Evolutionary conservation across 2,888 invertebrate genomes (phyloP).

Genomic region (Chymomyza fuscimana): DNA sequence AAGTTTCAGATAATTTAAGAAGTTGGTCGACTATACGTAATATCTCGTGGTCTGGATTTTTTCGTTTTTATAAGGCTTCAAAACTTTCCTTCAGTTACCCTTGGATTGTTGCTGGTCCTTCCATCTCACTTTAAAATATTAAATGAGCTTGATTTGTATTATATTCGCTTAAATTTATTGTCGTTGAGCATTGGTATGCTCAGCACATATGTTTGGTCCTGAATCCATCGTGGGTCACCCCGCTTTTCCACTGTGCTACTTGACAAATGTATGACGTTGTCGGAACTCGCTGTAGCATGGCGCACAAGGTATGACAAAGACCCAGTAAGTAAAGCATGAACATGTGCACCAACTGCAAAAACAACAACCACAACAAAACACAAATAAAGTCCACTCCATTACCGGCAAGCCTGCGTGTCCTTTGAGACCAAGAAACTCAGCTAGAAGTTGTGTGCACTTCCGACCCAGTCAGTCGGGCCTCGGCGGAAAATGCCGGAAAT

Average conservation of each 20-base stretch:
- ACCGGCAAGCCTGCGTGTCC: conserved; percentile 52
- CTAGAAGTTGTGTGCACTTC: conserved; percentile 52
- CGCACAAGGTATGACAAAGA: conserved; percentile 35
- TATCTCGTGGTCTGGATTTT: too few species aligned
- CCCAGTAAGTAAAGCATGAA: conserved; percentile 17
- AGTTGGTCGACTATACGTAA: too few species aligned
- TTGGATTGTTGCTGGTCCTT: too few species aligned
- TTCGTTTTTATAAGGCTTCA: too few species aligned
- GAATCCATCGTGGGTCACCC: too few species aligned
- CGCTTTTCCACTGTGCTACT: conserved; percentile 36
- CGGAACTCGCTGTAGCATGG: conserved; percentile 47
- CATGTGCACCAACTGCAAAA: conserved; percentile 23
- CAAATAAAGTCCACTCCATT: conserved; percentile 78
- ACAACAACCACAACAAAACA: conserved; percentile 36
- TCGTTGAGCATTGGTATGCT: conserved; percentile 32
- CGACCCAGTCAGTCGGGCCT: conserved; percentile 35
- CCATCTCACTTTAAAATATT: neutral
- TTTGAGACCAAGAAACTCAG: conserved; percentile 38
- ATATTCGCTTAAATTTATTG: neutral
- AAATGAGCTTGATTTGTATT: neutral
- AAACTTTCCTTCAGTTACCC: too few species aligned
- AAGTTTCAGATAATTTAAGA: too few species aligned
- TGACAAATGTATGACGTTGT: conserved; percentile 22
- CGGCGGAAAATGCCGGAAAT: conserved; percentile 51
- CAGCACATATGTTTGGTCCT: conserved; percentile 28